Evolutionary conservation across 2,113 vertebrate genomes (phyloP), one percentile per base, ranked within the genome.

Genomic region (Perca flavescens): DNA sequence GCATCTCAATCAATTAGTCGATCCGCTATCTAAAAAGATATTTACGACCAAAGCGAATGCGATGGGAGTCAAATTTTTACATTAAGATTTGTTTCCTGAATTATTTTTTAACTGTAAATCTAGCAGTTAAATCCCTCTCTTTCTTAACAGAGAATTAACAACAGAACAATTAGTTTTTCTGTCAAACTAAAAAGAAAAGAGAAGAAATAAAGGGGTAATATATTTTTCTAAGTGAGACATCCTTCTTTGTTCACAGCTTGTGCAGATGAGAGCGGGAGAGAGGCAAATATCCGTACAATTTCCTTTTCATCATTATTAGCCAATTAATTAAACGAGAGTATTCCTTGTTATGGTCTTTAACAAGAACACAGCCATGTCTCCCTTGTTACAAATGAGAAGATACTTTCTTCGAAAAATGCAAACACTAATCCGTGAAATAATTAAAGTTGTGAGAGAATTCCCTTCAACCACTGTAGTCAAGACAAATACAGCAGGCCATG

Each of bases 281-380:
- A 0, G 52, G 8, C 2, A 62, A 83, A 85, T 57, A 83, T 71
- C 31, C 6, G 28, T 74, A 83, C 40, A 69, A 40, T 49, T 80
- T 66, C 22, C 72, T 25, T 84, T 40, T 77, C 17, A 89, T 81
- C 3, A 1, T 66, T 74, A 77, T 81, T 82, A 22, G 21, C 34
- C 63, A 84, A 77, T 88, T 88, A 90, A 82, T 79, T 81, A 57
- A 75, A 80, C 31, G 6, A 31, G 62, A 66, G 60, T 14, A 14
- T 64, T 77, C 3, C 36, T 70, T 34, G 57, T 74, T 47, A 85
- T 75, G 70, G 34, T 63, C 79, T 75, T 88, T 40, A 69, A 74
- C 40, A 17, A 62, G 43, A 85, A 74, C 69, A 50, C 13, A 60
- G 43, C 17, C 14, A 19, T 10, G 16, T 60, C 71, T 64, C 61